Evolutionary conservation across 2,888 invertebrate genomes (phyloP), one percentile per base, ranked within the genome.

Genomic region (Coleophora flavipennella): DNA sequence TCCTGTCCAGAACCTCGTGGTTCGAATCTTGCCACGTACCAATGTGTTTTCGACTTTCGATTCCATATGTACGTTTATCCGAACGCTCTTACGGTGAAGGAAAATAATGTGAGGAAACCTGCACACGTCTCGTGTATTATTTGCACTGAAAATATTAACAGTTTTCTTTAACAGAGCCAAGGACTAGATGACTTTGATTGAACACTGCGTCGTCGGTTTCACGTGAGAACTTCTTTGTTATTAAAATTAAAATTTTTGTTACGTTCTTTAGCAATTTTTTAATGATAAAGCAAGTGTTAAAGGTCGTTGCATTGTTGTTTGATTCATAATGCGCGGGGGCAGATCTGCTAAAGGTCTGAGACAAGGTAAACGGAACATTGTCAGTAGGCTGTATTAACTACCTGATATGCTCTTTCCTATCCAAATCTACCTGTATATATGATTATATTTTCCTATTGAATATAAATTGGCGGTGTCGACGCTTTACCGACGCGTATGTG

Each of bases 351-450:
- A 67, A 69, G 70, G 74, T 66, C 67, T 68, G 64, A 65, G 62
- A 63, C 76, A 77, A 76, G 74, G 75, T 68, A 67, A 74, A 57
- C 69, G 66, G 68, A 72, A 61, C 65, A 69, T 66, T 70, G 67
- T 60, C 48, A 57, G 54, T 20, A 20, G 20, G 20, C 20, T 20
- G 20, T 4, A 20, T 20, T 20, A 20, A 20, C 20, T 4, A 20
- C 20, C 20, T 20, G 6, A 3, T 20, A 20, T 20, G 20, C 20
- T 20, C 20, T 20, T 20, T 20, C 20, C 20, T 20, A 20, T 20
- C 3, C 20, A 20, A 20, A 20, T 20, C 20, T 20, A 4, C 6
- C 20, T 20, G 6, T 20, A 20, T 20, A 20, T 20, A 20, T 20
- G 6, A 20, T 20, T 4, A 6, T 6, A 20, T 20, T 4, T n/a